These are phyloP conservation scores for Melanerpes aurifrons DNA, from an alignment of 2,113 vertebrate species.

Conservation along the genomic window DNA sequence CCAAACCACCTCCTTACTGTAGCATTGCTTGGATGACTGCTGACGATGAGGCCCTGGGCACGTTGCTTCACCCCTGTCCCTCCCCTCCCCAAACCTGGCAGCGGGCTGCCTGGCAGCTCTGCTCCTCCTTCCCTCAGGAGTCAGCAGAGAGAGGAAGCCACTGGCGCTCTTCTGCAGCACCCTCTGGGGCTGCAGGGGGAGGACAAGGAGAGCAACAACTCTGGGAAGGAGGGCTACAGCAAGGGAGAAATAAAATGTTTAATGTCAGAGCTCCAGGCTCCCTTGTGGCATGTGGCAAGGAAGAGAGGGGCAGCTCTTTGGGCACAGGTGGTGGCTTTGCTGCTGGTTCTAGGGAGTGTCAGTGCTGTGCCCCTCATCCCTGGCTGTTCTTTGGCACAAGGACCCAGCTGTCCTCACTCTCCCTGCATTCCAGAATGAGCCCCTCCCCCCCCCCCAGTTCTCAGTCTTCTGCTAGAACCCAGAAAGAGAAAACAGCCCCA, in stretches of 20 bases:
- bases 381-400: neutral
- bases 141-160: neutral
- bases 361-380: rapidly evolving
- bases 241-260: conserved; percentile 37
- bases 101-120: neutral
- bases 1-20: neutral
- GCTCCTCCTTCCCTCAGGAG: neutral
- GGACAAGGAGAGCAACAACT: neutral
- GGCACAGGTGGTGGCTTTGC: rapidly evolving
- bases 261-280: neutral
- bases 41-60: neutral
- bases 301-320: neutral
- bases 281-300: neutral
- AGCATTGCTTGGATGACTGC: conserved; percentile 22
- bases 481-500: neutral
- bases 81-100: neutral
- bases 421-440: neutral
- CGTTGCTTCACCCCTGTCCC: rapidly evolving
- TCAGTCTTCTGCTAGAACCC: neutral
- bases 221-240: neutral
- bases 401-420: neutral
- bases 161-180: neutral
- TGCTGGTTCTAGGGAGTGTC: neutral
- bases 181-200: neutral
- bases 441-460: rapidly evolving